Percentiles rank a stretch among this genome's conserved stretches.
Evolutionary conservation across 2,113 vertebrate species (phyloP).

Genomic region (Nothocercus nigrocapillus): DNA sequence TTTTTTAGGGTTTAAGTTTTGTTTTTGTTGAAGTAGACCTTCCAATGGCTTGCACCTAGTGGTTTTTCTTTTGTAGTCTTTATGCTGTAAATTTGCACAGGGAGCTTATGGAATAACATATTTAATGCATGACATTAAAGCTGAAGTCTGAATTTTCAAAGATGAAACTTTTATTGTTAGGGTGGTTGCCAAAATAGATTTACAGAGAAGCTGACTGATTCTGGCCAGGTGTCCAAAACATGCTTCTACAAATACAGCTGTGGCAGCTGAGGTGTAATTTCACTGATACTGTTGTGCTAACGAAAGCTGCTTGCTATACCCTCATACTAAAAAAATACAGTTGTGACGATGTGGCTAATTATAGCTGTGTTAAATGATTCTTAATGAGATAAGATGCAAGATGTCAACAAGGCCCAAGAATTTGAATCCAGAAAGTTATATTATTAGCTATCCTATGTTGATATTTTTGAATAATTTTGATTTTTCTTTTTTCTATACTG

Average conservation of each 20-base stretch:
- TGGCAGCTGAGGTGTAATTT: constrained; percentile 4
- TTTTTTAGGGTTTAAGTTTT: background rate
- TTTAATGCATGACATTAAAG: background rate
- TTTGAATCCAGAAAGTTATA: background rate
- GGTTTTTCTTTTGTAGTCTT: background rate
- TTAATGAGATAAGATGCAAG: background rate
- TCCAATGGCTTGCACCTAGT: background rate
- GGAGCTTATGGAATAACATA: background rate
- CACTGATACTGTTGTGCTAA: background rate
- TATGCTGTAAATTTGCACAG: background rate
- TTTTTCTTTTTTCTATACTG: background rate
- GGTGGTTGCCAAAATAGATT: constrained; percentile 8
- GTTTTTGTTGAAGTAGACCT: background rate
- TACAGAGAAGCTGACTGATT: constrained; percentile 8
- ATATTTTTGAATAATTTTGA: background rate
- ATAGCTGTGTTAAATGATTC: background rate
- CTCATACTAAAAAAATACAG: background rate
- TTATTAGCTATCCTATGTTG: background rate
- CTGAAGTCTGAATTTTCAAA: background rate
- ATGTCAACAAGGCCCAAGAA: background rate
- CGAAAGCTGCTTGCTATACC: background rate
- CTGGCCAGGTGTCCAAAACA: constrained; percentile 3
- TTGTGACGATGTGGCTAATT: constrained; percentile 5
- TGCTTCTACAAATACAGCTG: background rate
- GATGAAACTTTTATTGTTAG: constrained; percentile 11